Evolutionary conservation across 2,113 vertebrate species (phyloP).

Genomic region (Chaetura pelagica): DNA sequence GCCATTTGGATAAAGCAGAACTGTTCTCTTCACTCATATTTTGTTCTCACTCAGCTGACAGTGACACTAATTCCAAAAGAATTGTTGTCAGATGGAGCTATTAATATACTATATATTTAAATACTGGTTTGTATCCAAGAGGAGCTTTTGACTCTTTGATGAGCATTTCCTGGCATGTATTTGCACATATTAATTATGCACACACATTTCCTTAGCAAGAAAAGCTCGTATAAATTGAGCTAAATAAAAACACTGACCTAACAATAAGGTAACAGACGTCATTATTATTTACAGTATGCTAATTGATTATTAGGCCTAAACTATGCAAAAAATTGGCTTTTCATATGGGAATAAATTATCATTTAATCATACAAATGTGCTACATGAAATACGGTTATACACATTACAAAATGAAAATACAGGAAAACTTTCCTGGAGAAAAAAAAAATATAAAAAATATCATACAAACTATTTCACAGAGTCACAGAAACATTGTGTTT

Average conservation of each 20-base stretch:
- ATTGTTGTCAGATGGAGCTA: slow-evolving; percentile 6
- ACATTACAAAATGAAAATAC: neutral
- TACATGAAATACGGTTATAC: neutral
- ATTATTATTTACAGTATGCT: neutral
- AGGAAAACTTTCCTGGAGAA: neutral
- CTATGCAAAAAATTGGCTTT: neutral
- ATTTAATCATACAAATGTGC: neutral
- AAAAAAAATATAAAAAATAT: neutral
- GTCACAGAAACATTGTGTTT: too few relatives aligned
- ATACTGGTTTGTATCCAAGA: neutral
- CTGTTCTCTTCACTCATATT: neutral
- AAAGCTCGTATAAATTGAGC: neutral
- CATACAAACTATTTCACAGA: neutral
- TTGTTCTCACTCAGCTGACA: slow-evolving; percentile 2
- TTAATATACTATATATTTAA: slow-evolving; percentile 24
- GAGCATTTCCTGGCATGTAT: neutral
- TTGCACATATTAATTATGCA: neutral
- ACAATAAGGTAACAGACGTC: neutral
- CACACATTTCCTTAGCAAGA: neutral
- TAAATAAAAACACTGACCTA: neutral
- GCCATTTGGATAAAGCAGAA: neutral
- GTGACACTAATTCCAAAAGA: slow-evolving; percentile 12
- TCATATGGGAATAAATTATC: neutral
- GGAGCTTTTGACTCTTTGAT: slow-evolving; percentile 5
- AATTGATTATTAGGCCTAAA: neutral